phyloP scores from a whole-genome alignment of 2,888 invertebrate species.

The Spatulosminthurus flaviceps region DNA sequence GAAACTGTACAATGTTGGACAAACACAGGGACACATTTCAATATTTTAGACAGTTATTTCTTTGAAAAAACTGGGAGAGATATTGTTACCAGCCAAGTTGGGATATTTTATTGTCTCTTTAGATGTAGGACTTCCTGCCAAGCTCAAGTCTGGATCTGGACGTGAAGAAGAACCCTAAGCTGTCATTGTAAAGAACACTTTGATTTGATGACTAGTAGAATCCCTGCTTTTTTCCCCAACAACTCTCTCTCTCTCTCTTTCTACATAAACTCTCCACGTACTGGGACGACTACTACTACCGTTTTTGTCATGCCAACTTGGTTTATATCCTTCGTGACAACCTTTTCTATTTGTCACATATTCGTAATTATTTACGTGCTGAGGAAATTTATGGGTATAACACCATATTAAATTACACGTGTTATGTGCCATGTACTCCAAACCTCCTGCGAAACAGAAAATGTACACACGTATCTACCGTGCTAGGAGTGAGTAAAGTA shows the following conservation, averaged over 20 bases:
- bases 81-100: neutral
- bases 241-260: neutral
- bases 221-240: neutral
- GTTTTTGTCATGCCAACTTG: neutral
- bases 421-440: neutral
- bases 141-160: neutral
- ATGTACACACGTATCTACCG: too few species aligned
- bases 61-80: neutral
- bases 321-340: slow-evolving; percentile 20
- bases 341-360: slow-evolving; percentile 23
- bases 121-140: slow-evolving; percentile 21
- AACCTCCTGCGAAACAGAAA: neutral
- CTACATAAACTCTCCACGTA: neutral
- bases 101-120: slow-evolving; percentile 18
- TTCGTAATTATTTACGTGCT: slow-evolving; percentile 34
- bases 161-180: neutral
- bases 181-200: neutral
- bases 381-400: slow-evolving; percentile 33
- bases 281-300: slow-evolving; percentile 14
- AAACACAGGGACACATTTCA: slow-evolving; percentile 11
- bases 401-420: slow-evolving; percentile 32
- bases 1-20: neutral
- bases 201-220: slow-evolving; percentile 21
- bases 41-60: slow-evolving; percentile 2
- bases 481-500: neutral